A percentile compares a stretch with the other conserved stretches of the same genome.
Evolutionary conservation across 2,888 invertebrate genomes (phyloP).

Genomic region (Agonopterix alstromeriana): DNA sequence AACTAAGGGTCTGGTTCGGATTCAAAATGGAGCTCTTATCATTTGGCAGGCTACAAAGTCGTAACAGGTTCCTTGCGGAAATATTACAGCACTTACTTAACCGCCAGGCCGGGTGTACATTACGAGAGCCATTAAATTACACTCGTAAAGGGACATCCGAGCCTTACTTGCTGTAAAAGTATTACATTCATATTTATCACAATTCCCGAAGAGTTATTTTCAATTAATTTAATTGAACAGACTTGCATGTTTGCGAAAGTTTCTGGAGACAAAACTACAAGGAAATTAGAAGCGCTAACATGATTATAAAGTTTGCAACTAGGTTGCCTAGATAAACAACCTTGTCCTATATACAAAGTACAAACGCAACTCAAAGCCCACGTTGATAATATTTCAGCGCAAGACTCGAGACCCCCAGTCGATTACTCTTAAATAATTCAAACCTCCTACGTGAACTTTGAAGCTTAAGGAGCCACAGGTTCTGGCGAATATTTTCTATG

Average conservation of each 20-base stretch:
- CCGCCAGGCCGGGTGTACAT: not conserved
- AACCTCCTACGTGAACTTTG: constrained; percentile 11
- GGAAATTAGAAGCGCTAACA: not conserved
- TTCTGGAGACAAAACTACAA: not conserved
- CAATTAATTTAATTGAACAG: no score
- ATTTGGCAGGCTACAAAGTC: not conserved
- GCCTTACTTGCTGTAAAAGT: constrained; percentile 16
- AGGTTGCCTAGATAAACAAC: constrained; percentile 14
- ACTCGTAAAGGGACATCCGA: constrained; percentile 22
- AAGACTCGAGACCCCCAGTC: constrained; percentile 17
- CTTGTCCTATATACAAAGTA: constrained; percentile 29
- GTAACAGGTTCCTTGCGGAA: constrained; percentile 1
- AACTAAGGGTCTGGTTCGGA: no score
- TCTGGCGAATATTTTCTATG: no score
- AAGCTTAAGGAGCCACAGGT: no score
- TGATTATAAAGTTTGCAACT: no score
- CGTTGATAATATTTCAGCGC: constrained; percentile 33
- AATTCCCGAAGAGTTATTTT: constrained; percentile 6
- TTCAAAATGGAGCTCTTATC: not conserved
- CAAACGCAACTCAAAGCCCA: constrained; percentile 18
- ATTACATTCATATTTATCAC: constrained; percentile 19
- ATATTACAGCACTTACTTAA: not conserved
- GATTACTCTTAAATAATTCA: constrained; percentile 39
- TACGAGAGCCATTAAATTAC: constrained; percentile 16
- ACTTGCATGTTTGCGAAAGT: no score